Conservation (phyloP, 2,888 invertebrate species). For the Synanthedon andrenaeformis region DNA sequence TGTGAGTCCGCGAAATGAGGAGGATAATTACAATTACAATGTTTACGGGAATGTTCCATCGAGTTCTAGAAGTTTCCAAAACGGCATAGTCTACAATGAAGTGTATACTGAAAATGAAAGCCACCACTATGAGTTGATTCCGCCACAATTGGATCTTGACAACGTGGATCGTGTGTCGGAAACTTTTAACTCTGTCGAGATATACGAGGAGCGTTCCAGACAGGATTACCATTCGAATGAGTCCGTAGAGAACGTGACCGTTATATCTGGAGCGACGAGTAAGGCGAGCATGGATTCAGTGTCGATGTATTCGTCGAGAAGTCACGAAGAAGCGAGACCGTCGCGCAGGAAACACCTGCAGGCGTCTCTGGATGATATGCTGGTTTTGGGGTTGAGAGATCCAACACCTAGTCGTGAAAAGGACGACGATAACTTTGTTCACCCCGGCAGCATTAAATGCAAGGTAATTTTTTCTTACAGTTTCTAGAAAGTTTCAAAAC, state of each 20-base stretch:
- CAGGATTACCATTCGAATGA: slow-evolving; percentile 46
- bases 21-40: slow-evolving; percentile 63
- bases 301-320: slow-evolving; percentile 71
- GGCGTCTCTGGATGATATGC: slow-evolving; percentile 72
- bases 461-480: slow-evolving; percentile 28
- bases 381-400: slow-evolving; percentile 53
- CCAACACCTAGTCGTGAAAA: slow-evolving; percentile 24
- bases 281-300: slow-evolving; percentile 66
- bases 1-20: slow-evolving; percentile 39
- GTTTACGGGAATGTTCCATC: slow-evolving; percentile 46
- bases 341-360: slow-evolving; percentile 42
- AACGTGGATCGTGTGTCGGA: slow-evolving; percentile 44
- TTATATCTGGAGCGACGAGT: slow-evolving; percentile 43
- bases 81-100: slow-evolving; percentile 53
- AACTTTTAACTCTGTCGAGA: slow-evolving; percentile 53
- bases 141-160: slow-evolving; percentile 35
- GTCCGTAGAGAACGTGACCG: slow-evolving; percentile 71
- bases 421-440: slow-evolving; percentile 56
- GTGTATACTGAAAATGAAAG: slow-evolving; percentile 58
- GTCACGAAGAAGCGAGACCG: slow-evolving; percentile 61
- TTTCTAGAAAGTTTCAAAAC: slow-evolving; percentile 9
- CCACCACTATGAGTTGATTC: slow-evolving; percentile 50
- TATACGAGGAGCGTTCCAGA: slow-evolving; percentile 46
- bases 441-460: slow-evolving; percentile 50
- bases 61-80: slow-evolving; percentile 29